Conservation (phyloP, 2,888 invertebrate genomes). For the Dolichomitus sp. region DNA sequence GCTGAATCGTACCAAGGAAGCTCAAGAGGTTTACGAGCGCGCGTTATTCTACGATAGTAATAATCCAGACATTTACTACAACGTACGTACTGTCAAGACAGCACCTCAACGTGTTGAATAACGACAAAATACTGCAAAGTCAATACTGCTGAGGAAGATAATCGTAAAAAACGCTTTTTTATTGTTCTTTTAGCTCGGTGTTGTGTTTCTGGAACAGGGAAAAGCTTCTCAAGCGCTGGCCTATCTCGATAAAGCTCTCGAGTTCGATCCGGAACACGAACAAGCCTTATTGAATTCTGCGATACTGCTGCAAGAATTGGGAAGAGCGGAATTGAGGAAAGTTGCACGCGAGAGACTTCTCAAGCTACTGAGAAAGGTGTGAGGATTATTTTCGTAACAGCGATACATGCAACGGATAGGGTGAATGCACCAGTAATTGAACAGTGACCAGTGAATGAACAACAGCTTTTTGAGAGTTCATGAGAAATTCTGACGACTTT, state of each 20-base stretch:
- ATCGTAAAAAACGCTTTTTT: slow-evolving; percentile 19
- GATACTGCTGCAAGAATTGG: slow-evolving; percentile 96
- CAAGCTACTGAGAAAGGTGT: slow-evolving; percentile 92
- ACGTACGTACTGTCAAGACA: slow-evolving; percentile 89
- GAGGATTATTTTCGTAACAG: neutral
- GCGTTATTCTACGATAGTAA: slow-evolving; percentile 97
- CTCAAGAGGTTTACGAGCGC: slow-evolving; percentile 97
- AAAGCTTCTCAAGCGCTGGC: slow-evolving; percentile 96
- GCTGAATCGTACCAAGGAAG: slow-evolving; percentile 97
- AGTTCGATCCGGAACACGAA: slow-evolving; percentile 97
- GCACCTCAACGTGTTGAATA: neutral
- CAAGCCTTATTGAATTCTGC: slow-evolving; percentile 98
- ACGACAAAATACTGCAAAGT: neutral
- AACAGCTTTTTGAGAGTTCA: no score
- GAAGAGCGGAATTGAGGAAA: slow-evolving; percentile 92
- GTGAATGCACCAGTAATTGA: no score
- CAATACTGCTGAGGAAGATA: neutral
- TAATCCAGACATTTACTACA: slow-evolving; percentile 98
- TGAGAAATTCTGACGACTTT: no score
- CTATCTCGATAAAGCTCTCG: slow-evolving; percentile 97
- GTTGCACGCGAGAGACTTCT: slow-evolving; percentile 93
- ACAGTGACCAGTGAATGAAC: no score
- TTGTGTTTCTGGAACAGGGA: slow-evolving; percentile 97
- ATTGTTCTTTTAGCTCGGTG: slow-evolving; percentile 91
- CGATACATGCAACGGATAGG: neutral